Conservation (phyloP, 2,113 vertebrate genomes). For the Gracilinanus agilis region DNA sequence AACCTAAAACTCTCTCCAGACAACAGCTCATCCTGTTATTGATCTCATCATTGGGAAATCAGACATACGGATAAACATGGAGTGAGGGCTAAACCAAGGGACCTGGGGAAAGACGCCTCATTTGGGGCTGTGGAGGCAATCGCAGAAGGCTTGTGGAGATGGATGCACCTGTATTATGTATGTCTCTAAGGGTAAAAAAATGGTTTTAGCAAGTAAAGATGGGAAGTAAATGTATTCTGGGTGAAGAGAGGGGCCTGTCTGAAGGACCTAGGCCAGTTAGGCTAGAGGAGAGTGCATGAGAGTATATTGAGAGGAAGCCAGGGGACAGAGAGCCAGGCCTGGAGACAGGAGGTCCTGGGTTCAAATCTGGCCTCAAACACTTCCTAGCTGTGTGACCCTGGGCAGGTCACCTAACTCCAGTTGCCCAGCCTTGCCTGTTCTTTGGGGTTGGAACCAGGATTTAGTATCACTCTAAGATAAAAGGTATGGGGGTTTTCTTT, state of each 20-base stretch:
- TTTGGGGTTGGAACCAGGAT: too few species aligned
- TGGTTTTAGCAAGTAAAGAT: neutral
- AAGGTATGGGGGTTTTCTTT: too few species aligned
- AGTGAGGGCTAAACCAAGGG: neutral
- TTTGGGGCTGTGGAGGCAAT: neutral
- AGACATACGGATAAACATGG: neutral
- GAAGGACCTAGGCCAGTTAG: neutral
- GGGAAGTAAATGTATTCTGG: neutral
- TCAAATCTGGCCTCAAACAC: too few species aligned
- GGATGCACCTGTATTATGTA: neutral
- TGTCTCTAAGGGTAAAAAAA: neutral
- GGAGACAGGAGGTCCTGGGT: too few species aligned
- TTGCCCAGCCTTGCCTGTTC: too few species aligned
- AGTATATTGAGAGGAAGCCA: too few species aligned
- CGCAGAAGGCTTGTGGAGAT: neutral
- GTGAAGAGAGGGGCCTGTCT: neutral
- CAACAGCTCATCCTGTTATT: neutral
- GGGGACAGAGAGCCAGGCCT: too few species aligned
- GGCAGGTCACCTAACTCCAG: too few species aligned
- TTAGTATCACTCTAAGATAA: too few species aligned
- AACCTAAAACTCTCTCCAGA: neutral
- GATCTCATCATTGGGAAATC: neutral
- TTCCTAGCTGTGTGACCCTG: too few species aligned
- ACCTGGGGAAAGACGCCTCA: neutral
- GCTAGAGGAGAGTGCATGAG: neutral